Percentiles rank a stretch among this genome's conserved stretches.
Conservation (phyloP, 2,797 vertebrate genomes). For the Aplochiton taeniatus region DNA sequence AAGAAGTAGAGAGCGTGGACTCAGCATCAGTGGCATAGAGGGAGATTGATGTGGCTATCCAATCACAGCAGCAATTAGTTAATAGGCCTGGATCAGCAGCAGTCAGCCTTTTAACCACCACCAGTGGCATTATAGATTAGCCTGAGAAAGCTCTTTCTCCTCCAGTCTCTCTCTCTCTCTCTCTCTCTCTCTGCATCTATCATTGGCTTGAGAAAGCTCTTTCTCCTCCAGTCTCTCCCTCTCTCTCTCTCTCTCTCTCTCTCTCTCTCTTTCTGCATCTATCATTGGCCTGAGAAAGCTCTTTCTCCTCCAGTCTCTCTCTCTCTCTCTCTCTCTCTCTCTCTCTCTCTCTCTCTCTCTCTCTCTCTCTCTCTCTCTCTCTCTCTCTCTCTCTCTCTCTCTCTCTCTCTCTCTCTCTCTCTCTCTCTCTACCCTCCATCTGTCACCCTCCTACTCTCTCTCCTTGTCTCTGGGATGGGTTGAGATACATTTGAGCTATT, state of each 20-base stretch:
- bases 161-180: constrained; percentile 19
- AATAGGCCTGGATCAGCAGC: constrained; percentile 59
- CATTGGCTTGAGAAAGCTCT: no score
- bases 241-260: no score
- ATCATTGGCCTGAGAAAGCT: constrained; percentile 53
- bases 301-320: constrained; percentile 33
- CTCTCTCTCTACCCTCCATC: constrained; percentile 19
- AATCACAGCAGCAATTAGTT: constrained; percentile 60
- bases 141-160: constrained; percentile 50
- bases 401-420: no score
- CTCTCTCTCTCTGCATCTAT: background rate
- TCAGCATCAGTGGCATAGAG: background rate
- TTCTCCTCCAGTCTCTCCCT: no score
- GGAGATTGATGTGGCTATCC: constrained; percentile 52
- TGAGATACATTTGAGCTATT: no score
- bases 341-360: no score
- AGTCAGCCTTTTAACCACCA: constrained; percentile 50
- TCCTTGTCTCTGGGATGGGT: no score
- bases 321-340: constrained; percentile 9
- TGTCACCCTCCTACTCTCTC: constrained; percentile 19
- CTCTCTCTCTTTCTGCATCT: no score
- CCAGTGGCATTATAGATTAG: constrained; percentile 45
- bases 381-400: no score
- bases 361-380: no score
- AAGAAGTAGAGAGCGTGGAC: background rate